A percentile compares a stretch with the other conserved stretches of the same genome.
Conservation (phyloP, 2,888 invertebrate genomes). For the Thelaira solivaga region DNA sequence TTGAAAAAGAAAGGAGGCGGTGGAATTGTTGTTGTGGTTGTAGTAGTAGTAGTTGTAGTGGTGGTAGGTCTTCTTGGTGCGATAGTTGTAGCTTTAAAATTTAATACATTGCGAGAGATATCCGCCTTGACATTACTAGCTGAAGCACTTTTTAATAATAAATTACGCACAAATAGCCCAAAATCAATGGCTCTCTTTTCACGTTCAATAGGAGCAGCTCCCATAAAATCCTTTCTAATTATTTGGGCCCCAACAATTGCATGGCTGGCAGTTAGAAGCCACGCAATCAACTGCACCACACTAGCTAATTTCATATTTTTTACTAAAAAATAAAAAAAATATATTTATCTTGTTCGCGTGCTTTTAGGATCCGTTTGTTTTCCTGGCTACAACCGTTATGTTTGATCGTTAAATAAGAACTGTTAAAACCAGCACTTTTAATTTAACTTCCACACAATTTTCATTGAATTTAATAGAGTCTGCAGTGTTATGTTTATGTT, state of each 20-base stretch:
- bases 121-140: slow-evolving; percentile 68
- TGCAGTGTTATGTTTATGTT: not conserved
- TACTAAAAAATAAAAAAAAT: too few species aligned
- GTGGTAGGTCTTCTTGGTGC: slow-evolving; percentile 24
- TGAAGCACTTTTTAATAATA: slow-evolving; percentile 70
- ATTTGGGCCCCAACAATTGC: slow-evolving; percentile 7
- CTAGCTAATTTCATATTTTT: slow-evolving; percentile 36
- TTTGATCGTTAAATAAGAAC: slow-evolving; percentile 60
- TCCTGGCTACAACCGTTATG: slow-evolving; percentile 48
- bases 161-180: slow-evolving; percentile 68
- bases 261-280: slow-evolving; percentile 28
- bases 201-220: slow-evolving; percentile 46
- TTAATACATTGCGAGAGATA: slow-evolving; percentile 36
- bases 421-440: slow-evolving; percentile 27
- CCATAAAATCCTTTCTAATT: not conserved
- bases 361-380: slow-evolving; percentile 8
- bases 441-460: slow-evolving; percentile 15
- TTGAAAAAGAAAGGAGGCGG: slow-evolving; percentile 40
- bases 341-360: too few species aligned
- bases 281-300: slow-evolving; percentile 23
- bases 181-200: slow-evolving; percentile 68
- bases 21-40: slow-evolving; percentile 34
- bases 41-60: slow-evolving; percentile 22
- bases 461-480: not conserved
- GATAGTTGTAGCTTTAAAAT: slow-evolving; percentile 32